Conservation (phyloP, 2,113 vertebrate species). For the Rhizomys pruinosus region DNA sequence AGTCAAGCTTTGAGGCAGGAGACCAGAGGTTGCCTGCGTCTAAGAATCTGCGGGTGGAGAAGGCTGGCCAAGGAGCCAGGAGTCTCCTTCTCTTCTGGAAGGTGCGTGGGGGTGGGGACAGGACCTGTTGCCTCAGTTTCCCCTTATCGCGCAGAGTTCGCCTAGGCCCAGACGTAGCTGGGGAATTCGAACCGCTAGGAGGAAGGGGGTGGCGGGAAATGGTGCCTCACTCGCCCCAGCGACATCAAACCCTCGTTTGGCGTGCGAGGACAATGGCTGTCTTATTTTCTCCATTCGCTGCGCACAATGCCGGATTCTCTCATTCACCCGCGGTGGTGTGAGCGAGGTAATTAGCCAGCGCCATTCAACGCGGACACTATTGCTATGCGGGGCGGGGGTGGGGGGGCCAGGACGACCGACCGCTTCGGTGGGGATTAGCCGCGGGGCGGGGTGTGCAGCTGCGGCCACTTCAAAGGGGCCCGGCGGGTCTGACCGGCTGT, state of each 20-base stretch:
- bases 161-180: constrained; percentile 3
- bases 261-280: constrained; percentile 83
- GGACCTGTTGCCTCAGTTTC: constrained; percentile 64
- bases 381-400: constrained; percentile 81
- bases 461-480: constrained; percentile 82
- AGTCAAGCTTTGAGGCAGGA: background rate
- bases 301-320: constrained; percentile 79
- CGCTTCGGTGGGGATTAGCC: constrained; percentile 83
- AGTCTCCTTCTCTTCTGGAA: too few species aligned
- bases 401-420: background rate
- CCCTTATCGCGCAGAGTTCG: background rate
- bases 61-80: background rate
- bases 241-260: constrained; percentile 83
- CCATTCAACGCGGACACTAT: constrained; percentile 82
- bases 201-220: constrained; percentile 77
- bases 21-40: background rate
- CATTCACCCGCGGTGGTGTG: constrained; percentile 82
- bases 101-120: background rate
- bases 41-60: background rate
- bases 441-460: constrained; percentile 83
- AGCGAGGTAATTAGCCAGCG: constrained; percentile 85
- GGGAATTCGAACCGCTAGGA: constrained; percentile 38
- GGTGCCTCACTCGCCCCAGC: constrained; percentile 78
- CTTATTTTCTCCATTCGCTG: constrained; percentile 86
- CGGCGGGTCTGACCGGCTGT: constrained; percentile 56